Conservation (phyloP, 1,140 invertebrate species). For the Halesus radiatus region DNA sequence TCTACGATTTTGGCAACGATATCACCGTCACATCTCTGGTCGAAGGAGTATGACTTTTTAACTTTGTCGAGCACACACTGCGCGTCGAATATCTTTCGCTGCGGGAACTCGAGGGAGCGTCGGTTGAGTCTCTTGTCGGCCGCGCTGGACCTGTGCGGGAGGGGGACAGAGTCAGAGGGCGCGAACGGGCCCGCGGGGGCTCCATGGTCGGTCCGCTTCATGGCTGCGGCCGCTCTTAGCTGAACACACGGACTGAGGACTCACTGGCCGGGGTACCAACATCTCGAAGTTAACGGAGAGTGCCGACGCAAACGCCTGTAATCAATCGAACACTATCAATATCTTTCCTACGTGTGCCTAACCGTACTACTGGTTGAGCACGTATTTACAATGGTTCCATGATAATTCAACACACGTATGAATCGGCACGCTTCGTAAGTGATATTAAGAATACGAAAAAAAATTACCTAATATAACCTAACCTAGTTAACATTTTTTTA, state of each 20-base stretch:
- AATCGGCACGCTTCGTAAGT: too few relatives aligned
- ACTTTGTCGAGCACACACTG: conserved; percentile 44
- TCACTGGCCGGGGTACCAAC: conserved; percentile 27
- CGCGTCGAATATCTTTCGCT: conserved; percentile 51
- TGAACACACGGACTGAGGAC: background rate
- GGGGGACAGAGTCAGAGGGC: conserved; percentile 33
- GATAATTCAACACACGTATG: too few relatives aligned
- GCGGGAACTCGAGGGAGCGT: conserved; percentile 50
- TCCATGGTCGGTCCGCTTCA: conserved; percentile 47
- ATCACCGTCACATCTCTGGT: conserved; percentile 40
- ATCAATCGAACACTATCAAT: background rate
- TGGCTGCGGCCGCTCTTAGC: conserved; percentile 16
- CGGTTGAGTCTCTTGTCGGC: conserved; percentile 45
- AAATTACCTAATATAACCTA: too few relatives aligned
- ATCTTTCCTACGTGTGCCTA: too few relatives aligned
- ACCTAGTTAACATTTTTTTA: too few relatives aligned
- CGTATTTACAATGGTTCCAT: too few relatives aligned
- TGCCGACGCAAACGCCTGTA: conserved; percentile 40
- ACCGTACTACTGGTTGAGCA: too few relatives aligned
- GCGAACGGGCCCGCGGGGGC: conserved; percentile 2
- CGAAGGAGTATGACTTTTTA: conserved; percentile 55
- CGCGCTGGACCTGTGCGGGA: conserved; percentile 14
- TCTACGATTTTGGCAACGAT: conserved; percentile 50
- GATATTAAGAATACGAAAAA: too few relatives aligned
- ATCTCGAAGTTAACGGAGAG: conserved; percentile 22